Conservation (phyloP, 1,140 invertebrate genomes). For the Oppia nitens region DNA sequence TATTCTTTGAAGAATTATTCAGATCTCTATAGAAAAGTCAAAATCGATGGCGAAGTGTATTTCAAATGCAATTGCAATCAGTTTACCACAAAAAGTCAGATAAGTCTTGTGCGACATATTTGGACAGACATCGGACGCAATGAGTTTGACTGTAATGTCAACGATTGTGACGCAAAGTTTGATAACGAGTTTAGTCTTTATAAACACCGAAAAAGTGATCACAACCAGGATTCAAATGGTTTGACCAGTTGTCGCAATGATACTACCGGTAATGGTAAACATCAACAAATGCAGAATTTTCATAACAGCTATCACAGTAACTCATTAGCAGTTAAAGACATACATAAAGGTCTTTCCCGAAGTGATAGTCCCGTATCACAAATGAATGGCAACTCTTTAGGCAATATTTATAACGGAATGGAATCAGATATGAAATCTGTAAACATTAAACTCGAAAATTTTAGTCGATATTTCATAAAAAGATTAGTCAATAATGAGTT, state of each 20-base stretch:
- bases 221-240: too few species aligned
- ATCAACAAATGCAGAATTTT: too few species aligned
- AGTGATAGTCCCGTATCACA: too few species aligned
- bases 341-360: too few species aligned
- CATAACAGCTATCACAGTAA: too few species aligned
- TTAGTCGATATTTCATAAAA: not conserved
- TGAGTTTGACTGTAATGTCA: not conserved
- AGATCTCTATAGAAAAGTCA: not conserved
- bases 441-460: too few species aligned
- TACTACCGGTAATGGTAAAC: too few species aligned
- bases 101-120: slow-evolving; percentile 7
- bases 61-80: not conserved
- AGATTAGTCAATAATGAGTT: not conserved
- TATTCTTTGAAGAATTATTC: not conserved
- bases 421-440: too few species aligned
- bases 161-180: not conserved
- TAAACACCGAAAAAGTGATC: not conserved
- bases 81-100: slow-evolving; percentile 5
- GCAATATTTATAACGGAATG: too few species aligned
- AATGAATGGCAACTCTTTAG: too few species aligned
- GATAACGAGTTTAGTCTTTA: not conserved
- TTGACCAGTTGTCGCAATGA: too few species aligned
- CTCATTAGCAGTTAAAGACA: too few species aligned
- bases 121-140: not conserved
- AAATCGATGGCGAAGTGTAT: slow-evolving; percentile 3